Evolutionary conservation across 2,888 invertebrate genomes (phyloP).

Genomic region (Orthosia cruda): DNA sequence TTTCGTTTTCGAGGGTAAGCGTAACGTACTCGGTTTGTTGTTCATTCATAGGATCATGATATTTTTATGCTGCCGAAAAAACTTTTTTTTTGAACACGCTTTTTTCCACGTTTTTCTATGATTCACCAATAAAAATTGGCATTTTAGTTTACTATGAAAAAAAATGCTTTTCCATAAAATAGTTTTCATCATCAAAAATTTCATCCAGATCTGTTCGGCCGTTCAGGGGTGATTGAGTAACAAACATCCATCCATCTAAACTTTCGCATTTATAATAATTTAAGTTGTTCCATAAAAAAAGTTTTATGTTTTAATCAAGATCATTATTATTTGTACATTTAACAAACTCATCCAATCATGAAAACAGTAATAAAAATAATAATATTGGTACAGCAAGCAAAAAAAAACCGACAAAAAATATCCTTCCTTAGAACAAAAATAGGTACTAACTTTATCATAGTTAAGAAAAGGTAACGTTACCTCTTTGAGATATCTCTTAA

Average conservation of each 20-base stretch:
- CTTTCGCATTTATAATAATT: too few relatives aligned
- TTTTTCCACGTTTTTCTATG: background rate
- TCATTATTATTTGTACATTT: background rate
- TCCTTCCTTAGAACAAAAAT: background rate
- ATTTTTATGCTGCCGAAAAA: background rate
- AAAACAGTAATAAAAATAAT: too few relatives aligned
- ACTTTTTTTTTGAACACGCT: background rate
- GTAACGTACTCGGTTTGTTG: background rate
- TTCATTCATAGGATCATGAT: background rate
- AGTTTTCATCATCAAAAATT: too few relatives aligned
- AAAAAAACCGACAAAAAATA: background rate
- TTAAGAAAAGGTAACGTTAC: constrained; percentile 4
- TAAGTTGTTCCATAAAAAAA: too few relatives aligned
- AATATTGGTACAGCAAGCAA: too few relatives aligned
- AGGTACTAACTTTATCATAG: background rate
- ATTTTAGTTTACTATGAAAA: background rate
- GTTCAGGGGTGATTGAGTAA: too few relatives aligned
- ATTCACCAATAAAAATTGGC: background rate
- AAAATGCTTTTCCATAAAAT: background rate
- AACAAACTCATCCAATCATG: background rate
- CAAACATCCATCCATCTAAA: too few relatives aligned
- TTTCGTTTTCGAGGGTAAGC: constrained; percentile 7
- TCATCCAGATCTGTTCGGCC: too few relatives aligned
- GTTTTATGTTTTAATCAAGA: background rate
- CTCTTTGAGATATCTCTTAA: constrained; percentile 24